Percentiles rank a stretch among this genome's conserved stretches.
These are phyloP conservation scores for Lycophotia porphyrea DNA, from an alignment of 2,888 invertebrate species.

Conservation along the genomic window DNA sequence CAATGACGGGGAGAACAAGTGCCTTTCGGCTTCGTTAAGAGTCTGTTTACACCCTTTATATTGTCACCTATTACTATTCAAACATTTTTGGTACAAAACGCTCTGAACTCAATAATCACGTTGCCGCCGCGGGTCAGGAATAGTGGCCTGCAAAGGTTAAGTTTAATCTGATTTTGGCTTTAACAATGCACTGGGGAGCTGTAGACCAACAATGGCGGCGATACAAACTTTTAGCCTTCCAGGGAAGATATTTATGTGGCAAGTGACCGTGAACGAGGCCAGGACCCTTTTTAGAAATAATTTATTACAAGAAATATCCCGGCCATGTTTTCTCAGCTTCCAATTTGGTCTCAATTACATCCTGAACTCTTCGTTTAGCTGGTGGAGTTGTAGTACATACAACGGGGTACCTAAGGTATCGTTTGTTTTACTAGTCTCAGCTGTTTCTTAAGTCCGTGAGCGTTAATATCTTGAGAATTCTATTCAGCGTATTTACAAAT, in stretches of 20 bases:
- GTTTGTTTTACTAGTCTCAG: conserved; percentile 40
- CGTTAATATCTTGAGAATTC: conserved; percentile 16
- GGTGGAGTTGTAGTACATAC: conserved; percentile 18
- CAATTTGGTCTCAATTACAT: conserved; percentile 53
- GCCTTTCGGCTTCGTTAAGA: too few relatives aligned
- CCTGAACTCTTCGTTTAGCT: conserved; percentile 27
- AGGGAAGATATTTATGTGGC: conserved; percentile 58
- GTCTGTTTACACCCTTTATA: too few relatives aligned
- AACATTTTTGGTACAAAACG: conserved; percentile 45
- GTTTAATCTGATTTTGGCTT: conserved; percentile 81
- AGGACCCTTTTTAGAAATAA: conserved; percentile 47
- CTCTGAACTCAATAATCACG: conserved; percentile 61
- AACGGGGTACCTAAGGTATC: conserved; percentile 6
- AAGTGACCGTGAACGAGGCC: conserved; percentile 56
- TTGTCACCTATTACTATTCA: conserved; percentile 6
- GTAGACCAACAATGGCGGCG: conserved; percentile 56
- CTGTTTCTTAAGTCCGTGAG: conserved; percentile 13
- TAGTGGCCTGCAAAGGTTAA: conserved; percentile 81
- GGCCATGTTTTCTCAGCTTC: conserved; percentile 43
- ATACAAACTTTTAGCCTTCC: conserved; percentile 63
- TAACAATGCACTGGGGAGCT: conserved; percentile 80
- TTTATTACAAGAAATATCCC: conserved; percentile 37
- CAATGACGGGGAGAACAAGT: too few relatives aligned
- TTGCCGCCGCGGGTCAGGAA: conserved; percentile 69
- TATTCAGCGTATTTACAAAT: conserved; percentile 12